Base-by-base conservation (phyloP, 2,888 invertebrate genomes). In the Drosophila histrio region DNA sequence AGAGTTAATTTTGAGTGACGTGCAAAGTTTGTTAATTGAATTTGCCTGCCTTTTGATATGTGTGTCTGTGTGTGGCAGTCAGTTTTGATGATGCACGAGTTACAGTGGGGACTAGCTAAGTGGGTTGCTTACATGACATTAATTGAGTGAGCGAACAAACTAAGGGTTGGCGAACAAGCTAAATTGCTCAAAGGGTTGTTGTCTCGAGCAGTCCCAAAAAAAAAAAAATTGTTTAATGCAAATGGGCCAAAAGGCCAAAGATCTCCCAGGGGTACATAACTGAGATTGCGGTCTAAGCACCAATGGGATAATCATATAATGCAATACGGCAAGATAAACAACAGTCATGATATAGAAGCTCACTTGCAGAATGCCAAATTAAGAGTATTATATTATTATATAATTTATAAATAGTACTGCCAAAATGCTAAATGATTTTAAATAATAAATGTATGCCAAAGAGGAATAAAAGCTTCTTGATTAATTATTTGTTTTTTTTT, bases 51-150 rank as follows among this genome's bases (percentile, higher is more conserved):
- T 73, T 75, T 78, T 76, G 78, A 77, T 78, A 66, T 38, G 13
- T 13, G 44, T 30, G 32, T 62, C 49, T 66, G 64, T 60, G 56
- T 57, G 30, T 11, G 58, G 32, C 71, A 63, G 71, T 64, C 76
- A 49, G 71, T 76, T 63, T 77, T 77, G 74, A 72, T 75, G 63
- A 58, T 72, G 75, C 74, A 69, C 61, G 78, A 66, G 73, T 56
- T 77, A 82, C 82, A 82, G 82, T 87, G 88, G 80, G 72, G 69
- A 85, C 86, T 71, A 61, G 67, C 88, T 83, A 83, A 83, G 82
- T 83, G 82, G 88, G 88, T 87, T 82, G 88, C 86, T 87, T 81
- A 87, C 88, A 87, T 85, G 82, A 87, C 88, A 82, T 87, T 87
- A 87, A 82, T 82, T 82, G 88, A 76, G 82, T 70, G 71, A 74